phyloP scores from a whole-genome alignment of 2,888 invertebrate genomes.

The Nemoura dubitans region DNA sequence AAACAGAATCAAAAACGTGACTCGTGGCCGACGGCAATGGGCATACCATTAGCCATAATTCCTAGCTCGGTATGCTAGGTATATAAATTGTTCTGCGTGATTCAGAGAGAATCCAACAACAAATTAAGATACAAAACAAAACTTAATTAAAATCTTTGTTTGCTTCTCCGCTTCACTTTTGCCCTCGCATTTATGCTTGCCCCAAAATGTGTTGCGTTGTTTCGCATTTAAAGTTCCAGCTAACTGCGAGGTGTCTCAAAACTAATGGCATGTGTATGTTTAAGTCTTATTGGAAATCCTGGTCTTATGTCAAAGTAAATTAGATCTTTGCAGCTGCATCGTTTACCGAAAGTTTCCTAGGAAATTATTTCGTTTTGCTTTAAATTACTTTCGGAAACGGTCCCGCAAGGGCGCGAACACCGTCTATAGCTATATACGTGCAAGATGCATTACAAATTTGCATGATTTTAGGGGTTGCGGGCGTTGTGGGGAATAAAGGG shows the following conservation, averaged over 20 bases:
- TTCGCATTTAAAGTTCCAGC: background rate
- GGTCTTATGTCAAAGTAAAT: slow-evolving; percentile 7
- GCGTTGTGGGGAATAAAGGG: background rate
- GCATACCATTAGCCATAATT: background rate
- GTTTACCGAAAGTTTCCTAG: background rate
- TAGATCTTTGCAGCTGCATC: background rate
- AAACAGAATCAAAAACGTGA: background rate
- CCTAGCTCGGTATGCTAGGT: background rate
- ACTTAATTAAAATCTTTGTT: slow-evolving; percentile 2
- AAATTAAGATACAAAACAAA: background rate
- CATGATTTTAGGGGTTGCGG: background rate
- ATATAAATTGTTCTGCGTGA: background rate
- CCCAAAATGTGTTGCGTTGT: background rate
- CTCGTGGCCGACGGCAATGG: background rate
- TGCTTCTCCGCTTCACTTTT: background rate
- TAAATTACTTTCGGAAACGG: background rate
- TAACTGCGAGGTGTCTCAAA: background rate
- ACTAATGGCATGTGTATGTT: background rate
- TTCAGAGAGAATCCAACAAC: background rate
- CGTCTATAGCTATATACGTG: background rate
- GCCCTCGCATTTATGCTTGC: background rate
- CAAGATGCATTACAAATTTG: slow-evolving; percentile 5
- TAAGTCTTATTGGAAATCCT: background rate
- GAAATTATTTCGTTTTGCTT: slow-evolving; percentile 12
- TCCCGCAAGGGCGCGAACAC: background rate